phyloP scores from a whole-genome alignment of 1,140 invertebrate species.

The Pararge aegeria region DNA sequence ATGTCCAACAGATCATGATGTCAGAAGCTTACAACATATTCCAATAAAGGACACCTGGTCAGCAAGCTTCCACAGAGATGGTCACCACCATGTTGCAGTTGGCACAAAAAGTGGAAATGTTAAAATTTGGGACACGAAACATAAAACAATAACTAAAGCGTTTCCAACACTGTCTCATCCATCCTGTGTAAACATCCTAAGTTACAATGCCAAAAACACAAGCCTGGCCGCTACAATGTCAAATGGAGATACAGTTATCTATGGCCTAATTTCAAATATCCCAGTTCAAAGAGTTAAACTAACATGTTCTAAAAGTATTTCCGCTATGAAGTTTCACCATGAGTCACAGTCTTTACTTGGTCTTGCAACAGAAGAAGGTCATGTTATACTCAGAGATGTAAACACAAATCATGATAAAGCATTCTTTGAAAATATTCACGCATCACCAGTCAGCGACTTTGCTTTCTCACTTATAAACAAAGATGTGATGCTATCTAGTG shows the following conservation, averaged over 20 bases:
- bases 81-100: conserved; percentile 67
- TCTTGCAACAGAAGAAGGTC: conserved; percentile 73
- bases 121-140: conserved; percentile 76
- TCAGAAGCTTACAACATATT: conserved; percentile 69
- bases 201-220: conserved; percentile 75
- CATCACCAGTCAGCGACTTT: conserved; percentile 73
- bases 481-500: conserved; percentile 71
- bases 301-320: conserved; percentile 64
- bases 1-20: conserved; percentile 64
- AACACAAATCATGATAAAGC: conserved; percentile 73
- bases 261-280: conserved; percentile 69
- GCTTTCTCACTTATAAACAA: conserved; percentile 71
- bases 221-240: conserved; percentile 68
- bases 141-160: conserved; percentile 67
- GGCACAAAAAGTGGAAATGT: conserved; percentile 71
- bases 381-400: conserved; percentile 68
- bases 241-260: conserved; percentile 74
- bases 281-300: conserved; percentile 67
- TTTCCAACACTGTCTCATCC: conserved; percentile 59
- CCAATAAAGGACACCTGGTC: conserved; percentile 69
- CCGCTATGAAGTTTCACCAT: conserved; percentile 74
- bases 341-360: conserved; percentile 67
- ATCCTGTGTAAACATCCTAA: conserved; percentile 64
- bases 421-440: conserved; percentile 72
- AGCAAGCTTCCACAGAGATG: conserved; percentile 69